Evolutionary conservation across 2,113 vertebrate genomes (phyloP).

Genomic region (Mustelus asterias): DNA sequence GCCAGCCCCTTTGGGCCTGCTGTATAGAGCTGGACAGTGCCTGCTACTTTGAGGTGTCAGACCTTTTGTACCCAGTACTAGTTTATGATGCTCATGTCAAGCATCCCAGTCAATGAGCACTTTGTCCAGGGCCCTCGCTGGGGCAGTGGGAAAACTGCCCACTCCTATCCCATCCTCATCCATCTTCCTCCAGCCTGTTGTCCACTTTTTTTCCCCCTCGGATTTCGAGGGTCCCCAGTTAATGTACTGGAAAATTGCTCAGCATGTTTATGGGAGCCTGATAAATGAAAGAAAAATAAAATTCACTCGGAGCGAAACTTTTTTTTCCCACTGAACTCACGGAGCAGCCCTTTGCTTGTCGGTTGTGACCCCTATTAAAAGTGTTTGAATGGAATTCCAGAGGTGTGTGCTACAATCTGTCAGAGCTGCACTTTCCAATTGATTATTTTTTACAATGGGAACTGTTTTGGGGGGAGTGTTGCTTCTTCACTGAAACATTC

Average conservation of each 20-base stretch:
- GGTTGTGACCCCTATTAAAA: slow-evolving; percentile 81
- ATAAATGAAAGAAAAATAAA: slow-evolving; percentile 85
- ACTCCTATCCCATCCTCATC: slow-evolving; percentile 89
- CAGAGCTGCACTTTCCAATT: slow-evolving; percentile 67
- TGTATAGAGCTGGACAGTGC: slow-evolving; percentile 72
- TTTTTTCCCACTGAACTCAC: slow-evolving; percentile 68
- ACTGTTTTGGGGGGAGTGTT: neutral
- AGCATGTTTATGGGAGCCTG: slow-evolving; percentile 94
- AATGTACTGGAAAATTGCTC: slow-evolving; percentile 99
- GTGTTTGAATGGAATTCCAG: slow-evolving; percentile 65
- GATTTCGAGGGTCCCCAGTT: slow-evolving; percentile 92
- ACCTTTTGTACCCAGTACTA: slow-evolving; percentile 90
- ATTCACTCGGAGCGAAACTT: slow-evolving; percentile 63
- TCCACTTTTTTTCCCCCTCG: slow-evolving; percentile 59
- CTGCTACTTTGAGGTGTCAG: slow-evolving; percentile 94
- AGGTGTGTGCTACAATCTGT: slow-evolving; percentile 68
- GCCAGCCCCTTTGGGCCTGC: slow-evolving; percentile 66
- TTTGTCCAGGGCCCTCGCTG: slow-evolving; percentile 88
- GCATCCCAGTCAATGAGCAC: slow-evolving; percentile 93
- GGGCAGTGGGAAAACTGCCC: slow-evolving; percentile 95
- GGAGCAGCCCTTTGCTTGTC: slow-evolving; percentile 75
- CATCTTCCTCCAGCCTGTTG: slow-evolving; percentile 79
- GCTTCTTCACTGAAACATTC: neutral
- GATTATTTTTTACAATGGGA: slow-evolving; percentile 49
- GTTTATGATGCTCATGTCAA: slow-evolving; percentile 99